phyloP scores from a whole-genome alignment of 1,140 invertebrate species.

The Hormaphis cornu region DNA sequence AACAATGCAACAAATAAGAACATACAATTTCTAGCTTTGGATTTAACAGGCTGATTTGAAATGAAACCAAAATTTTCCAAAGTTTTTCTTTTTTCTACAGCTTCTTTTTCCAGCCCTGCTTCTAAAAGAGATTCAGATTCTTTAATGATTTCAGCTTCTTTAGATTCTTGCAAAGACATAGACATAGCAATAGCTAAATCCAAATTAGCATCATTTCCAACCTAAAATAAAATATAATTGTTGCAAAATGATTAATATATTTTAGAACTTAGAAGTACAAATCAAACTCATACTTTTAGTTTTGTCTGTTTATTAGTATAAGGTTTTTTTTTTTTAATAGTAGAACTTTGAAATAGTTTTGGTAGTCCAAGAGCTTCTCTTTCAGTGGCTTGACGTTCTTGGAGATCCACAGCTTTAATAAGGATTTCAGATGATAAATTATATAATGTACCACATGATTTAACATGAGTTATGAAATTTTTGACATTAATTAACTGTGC shows the following conservation, averaged over 20 bases:
- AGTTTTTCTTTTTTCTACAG: slow-evolving; percentile 32
- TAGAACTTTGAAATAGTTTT: slow-evolving; percentile 13
- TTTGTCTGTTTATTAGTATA: slow-evolving; percentile 1
- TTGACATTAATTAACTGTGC: slow-evolving; percentile 17
- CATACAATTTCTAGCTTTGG: slow-evolving; percentile 37
- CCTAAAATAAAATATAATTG: slow-evolving; percentile 36
- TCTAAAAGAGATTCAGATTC: slow-evolving; percentile 39
- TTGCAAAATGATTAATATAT: background rate
- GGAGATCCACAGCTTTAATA: slow-evolving; percentile 44
- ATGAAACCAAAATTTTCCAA: slow-evolving; percentile 35
- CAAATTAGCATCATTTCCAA: slow-evolving; percentile 42
- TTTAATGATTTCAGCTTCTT: slow-evolving; percentile 41
- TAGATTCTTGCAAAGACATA: slow-evolving; percentile 45
- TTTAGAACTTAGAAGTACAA: background rate
- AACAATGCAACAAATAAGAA: background rate
- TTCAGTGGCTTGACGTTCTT: slow-evolving; percentile 45
- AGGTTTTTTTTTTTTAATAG: slow-evolving; percentile 31
- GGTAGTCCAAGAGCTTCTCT: slow-evolving; percentile 43
- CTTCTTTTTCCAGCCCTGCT: slow-evolving; percentile 35
- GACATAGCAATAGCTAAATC: slow-evolving; percentile 47
- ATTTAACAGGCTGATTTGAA: slow-evolving; percentile 12
- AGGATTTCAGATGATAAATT: slow-evolving; percentile 44
- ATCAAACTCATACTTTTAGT: background rate
- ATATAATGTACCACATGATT: slow-evolving; percentile 45
- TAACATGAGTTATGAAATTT: slow-evolving; percentile 42